Percentiles rank a stretch among this genome's conserved stretches.
Evolutionary conservation across 1,140 invertebrate species (phyloP).

Genomic region (Apis laboriosa): DNA sequence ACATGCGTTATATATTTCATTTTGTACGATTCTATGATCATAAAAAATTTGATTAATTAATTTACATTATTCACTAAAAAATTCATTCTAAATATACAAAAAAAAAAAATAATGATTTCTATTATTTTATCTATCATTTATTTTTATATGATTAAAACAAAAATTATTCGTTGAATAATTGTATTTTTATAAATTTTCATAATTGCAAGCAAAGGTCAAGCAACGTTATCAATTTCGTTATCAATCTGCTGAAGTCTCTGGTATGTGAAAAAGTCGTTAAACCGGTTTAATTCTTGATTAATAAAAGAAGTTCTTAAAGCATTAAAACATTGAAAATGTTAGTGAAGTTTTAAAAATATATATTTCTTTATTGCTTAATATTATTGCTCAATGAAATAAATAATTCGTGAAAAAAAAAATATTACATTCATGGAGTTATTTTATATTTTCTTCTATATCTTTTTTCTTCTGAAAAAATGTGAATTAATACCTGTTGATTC

Average conservation of each 20-base stretch:
- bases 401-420: background rate
- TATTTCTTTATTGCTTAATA: background rate
- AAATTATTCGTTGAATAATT: background rate
- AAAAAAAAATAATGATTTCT: too few species aligned
- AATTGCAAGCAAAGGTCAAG: background rate
- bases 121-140: background rate
- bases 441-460: background rate
- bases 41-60: too few species aligned
- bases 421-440: background rate
- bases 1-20: background rate
- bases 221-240: background rate
- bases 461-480: background rate
- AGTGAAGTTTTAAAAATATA: background rate
- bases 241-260: constrained; percentile 6
- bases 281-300: background rate
- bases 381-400: background rate
- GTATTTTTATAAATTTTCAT: background rate
- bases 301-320: background rate
- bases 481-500: background rate
- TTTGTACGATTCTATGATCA: too few species aligned
- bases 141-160: background rate
- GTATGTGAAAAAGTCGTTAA: background rate
- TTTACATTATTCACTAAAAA: too few species aligned
- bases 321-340: background rate
- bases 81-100: too few species aligned